These are phyloP conservation scores for Heliocidaris erythrogramma DNA, from an alignment of 35 echinoderm and acorn worm species.

Conservation along the genomic window DNA sequence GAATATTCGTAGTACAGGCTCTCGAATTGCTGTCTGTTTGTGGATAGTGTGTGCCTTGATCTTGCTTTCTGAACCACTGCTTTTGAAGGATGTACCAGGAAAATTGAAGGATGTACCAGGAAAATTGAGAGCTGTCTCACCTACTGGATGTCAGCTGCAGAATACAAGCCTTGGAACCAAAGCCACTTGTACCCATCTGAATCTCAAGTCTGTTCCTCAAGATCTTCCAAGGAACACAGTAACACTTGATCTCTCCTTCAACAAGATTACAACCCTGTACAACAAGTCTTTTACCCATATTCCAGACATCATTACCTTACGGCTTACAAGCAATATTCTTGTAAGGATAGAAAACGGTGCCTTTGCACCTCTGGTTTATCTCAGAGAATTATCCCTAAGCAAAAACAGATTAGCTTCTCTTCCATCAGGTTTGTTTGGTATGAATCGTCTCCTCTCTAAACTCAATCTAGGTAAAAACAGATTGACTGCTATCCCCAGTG, in stretches of 20 bases:
- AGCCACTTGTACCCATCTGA: neutral
- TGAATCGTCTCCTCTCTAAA: neutral
- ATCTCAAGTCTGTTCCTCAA: constrained; percentile 1
- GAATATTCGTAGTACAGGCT: too few relatives aligned
- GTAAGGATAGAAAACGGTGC: neutral
- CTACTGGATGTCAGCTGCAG: neutral
- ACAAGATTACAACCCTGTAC: neutral
- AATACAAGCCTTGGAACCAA: neutral
- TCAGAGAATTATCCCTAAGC: neutral
- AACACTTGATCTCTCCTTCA: neutral
- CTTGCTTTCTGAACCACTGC: too few relatives aligned
- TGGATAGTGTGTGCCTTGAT: too few relatives aligned
- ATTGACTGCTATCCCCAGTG: neutral
- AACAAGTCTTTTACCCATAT: neutral
- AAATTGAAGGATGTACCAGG: too few relatives aligned
- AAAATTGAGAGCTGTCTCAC: too few relatives aligned
- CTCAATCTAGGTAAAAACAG: neutral
- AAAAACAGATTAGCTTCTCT: neutral
- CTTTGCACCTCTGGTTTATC: neutral
- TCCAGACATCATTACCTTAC: neutral
- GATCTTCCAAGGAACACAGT: constrained; percentile 17
- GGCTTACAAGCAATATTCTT: neutral
- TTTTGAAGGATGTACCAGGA: too few relatives aligned
- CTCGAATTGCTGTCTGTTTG: too few relatives aligned
- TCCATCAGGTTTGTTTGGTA: neutral